Base-by-base conservation (phyloP, 1,140 invertebrate species). In the Mercenaria mercenaria region DNA sequence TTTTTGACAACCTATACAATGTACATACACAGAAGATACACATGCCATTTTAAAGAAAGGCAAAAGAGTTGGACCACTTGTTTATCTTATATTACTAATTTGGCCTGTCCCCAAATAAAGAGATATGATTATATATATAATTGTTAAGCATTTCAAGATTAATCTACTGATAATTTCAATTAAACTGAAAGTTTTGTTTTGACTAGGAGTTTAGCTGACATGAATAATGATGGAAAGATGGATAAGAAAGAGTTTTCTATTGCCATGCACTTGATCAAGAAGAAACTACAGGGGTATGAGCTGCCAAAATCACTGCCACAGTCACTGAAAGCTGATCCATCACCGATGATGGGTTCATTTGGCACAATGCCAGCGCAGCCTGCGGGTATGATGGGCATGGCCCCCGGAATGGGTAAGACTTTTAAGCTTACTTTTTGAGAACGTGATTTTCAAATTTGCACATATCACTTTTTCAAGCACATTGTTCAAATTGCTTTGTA, bases 241-340 rank as follows among this genome's bases (percentile, higher is more conserved):
- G 98, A 99, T 96, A 97, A 98, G 72, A 98, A 98, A 94, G 99
- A 99, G 96, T 99, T 99, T 96, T 99, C 98, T 77, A 99, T 99
- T 93, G 99, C 99, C 72, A 99, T 99, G 96, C 99, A 99, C 97
- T 97, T 99, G 67, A 99, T 99, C 74, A 98, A 98, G 96, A 97
- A 99, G 82, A 99, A 99, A 96, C 96, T 96, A 29, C 97, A 98
- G 91, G 99, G 99, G 23, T 97, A 98, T 95, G 98, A 99, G 95
- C 96, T 99, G 85, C 99, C 99, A 0, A 97, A 98, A 94, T 95
- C 96, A 8, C 96, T 99, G 76, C 99, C 99, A 67, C 97, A 97
- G 34, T 96, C 97, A 89, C 95, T 99, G 67, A 94, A 95, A 69
- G 92, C 93, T 37, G 94, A 95, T 80, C 95, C 95, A 69, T 90